Conservation (phyloP, 2,797 vertebrate genomes). For the Varecia variegata region DNA sequence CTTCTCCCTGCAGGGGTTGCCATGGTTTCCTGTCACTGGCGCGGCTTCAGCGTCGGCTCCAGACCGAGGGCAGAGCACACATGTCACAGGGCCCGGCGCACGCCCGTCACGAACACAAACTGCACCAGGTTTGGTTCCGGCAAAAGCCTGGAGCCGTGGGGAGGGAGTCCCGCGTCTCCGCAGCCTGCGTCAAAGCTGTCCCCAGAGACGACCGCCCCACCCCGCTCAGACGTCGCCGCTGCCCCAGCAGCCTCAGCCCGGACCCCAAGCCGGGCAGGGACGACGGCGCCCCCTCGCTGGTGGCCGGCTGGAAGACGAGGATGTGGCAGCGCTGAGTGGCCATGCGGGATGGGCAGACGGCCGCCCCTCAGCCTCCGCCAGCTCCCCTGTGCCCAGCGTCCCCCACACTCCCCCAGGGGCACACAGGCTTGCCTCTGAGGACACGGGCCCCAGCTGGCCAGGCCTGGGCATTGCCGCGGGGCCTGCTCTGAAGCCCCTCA, state of each 20-base stretch:
- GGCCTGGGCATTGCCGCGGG: background rate
- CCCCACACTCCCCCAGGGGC: background rate
- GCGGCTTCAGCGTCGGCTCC: slow-evolving; percentile 61
- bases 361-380: background rate
- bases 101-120: background rate
- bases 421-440: too few species aligned
- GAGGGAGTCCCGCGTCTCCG: background rate
- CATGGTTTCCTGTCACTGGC: slow-evolving; percentile 71
- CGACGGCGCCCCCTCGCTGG: rapidly evolving
- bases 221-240: background rate
- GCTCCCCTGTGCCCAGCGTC: background rate
- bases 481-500: background rate
- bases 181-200: background rate
- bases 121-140: background rate
- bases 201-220: background rate
- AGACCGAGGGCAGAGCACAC: background rate
- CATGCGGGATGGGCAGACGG: background rate
- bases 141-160: background rate
- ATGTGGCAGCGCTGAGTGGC: background rate
- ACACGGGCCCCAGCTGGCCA: background rate
- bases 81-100: background rate
- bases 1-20: slow-evolving; percentile 72
- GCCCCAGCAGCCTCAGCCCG: background rate
- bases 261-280: background rate
- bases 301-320: background rate